Conservation (phyloP, 1,140 invertebrate species). For the Phymorhynchus buccinoides region DNA sequence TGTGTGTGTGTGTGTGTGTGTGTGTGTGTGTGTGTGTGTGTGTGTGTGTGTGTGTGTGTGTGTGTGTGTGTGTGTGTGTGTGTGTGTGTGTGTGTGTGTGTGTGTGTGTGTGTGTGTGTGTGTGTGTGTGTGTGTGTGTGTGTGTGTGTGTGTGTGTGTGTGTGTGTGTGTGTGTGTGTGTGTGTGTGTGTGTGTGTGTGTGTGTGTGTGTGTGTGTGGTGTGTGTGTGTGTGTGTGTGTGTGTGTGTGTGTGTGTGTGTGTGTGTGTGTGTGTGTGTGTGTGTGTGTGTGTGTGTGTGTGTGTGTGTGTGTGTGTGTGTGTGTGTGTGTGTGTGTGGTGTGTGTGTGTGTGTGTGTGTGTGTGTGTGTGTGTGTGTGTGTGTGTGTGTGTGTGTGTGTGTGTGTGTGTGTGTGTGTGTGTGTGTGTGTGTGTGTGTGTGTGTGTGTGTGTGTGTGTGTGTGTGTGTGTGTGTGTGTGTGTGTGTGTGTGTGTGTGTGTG, state of each 20-base stretch:
- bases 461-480: neutral
- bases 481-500: neutral
- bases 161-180: neutral
- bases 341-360: too few species aligned
- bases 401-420: constrained; percentile 1
- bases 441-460: neutral
- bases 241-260: too few species aligned
- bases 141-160: neutral
- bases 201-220: neutral
- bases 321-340: neutral
- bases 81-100: neutral
- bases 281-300: too few species aligned
- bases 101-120: neutral
- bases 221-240: neutral
- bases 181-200: neutral
- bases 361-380: neutral
- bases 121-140: neutral
- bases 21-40: too few species aligned
- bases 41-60: neutral
- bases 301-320: too few species aligned
- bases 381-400: neutral
- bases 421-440: neutral
- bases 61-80: neutral
- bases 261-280: too few species aligned
- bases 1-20: neutral